Conservation (phyloP, 1,140 invertebrate species). For the Solenopsis fugax region DNA sequence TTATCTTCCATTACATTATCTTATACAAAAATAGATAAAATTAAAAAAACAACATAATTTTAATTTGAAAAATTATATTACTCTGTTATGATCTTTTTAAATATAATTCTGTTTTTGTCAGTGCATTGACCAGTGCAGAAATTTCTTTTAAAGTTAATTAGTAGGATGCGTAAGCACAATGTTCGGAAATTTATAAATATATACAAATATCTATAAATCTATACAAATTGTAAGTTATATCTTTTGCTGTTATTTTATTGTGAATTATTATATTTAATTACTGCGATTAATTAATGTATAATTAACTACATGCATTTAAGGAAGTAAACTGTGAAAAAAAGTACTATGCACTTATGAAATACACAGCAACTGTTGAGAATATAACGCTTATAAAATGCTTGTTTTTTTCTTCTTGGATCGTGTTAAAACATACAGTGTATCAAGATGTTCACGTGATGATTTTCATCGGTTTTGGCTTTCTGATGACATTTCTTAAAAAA, state of each 20-base stretch:
- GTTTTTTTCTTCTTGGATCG: conserved; percentile 27
- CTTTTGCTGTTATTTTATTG: neutral
- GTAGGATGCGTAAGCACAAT: too few species aligned
- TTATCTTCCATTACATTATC: too few species aligned
- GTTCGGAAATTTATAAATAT: neutral
- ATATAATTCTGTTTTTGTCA: too few species aligned
- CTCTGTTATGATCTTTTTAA: too few species aligned
- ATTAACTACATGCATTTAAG: neutral
- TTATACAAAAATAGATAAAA: too few species aligned
- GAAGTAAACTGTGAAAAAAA: neutral
- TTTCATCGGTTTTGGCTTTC: conserved; percentile 97
- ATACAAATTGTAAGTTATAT: neutral
- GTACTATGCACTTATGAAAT: conserved; percentile 41
- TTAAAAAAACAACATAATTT: too few species aligned
- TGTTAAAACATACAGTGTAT: conserved; percentile 90
- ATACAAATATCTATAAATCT: neutral
- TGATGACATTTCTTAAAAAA: conserved; percentile 97
- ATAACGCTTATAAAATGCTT: conserved; percentile 40
- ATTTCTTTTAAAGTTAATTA: too few species aligned
- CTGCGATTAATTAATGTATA: neutral
- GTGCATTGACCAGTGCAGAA: too few species aligned
- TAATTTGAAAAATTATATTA: too few species aligned
- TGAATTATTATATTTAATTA: neutral
- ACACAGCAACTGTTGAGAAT: conserved; percentile 11
- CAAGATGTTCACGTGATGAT: conserved; percentile 99